These are phyloP conservation scores for Crotalus helleri DNA, from an alignment of 2,113 vertebrate genomes.

Conservation along the genomic window DNA sequence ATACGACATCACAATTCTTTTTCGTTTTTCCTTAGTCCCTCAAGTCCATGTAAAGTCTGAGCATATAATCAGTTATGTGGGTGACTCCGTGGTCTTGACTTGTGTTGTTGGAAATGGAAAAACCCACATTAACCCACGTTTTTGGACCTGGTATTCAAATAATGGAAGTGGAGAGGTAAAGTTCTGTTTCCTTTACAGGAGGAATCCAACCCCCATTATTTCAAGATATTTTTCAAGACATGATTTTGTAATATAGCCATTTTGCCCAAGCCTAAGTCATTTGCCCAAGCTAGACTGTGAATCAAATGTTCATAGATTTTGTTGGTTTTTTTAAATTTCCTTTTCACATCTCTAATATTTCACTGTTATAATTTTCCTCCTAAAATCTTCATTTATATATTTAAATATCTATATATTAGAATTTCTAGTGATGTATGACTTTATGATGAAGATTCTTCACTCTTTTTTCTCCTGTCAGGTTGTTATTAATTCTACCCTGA, in stretches of 20 bases:
- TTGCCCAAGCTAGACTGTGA: not conserved
- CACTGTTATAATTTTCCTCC: not conserved
- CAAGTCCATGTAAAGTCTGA: constrained; percentile 59
- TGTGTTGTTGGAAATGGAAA: constrained; percentile 48
- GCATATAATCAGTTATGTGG: constrained; percentile 57
- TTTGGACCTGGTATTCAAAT: constrained; percentile 68
- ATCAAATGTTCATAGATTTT: not conserved
- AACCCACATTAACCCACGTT: constrained; percentile 13
- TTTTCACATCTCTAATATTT: not conserved
- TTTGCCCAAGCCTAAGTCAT: not conserved
- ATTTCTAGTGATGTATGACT: not conserved
- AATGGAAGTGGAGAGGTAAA: constrained; percentile 70
- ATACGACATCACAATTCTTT: not conserved
- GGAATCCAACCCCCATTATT: not conserved
- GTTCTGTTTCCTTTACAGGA: not conserved
- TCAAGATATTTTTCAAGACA: not conserved
- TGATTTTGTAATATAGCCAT: not conserved
- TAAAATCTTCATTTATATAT: not conserved
- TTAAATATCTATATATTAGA: not conserved
- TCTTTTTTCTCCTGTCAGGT: constrained; percentile 50
- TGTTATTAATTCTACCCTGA: constrained; percentile 40
- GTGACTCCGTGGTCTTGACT: constrained; percentile 59
- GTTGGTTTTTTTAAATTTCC: not conserved
- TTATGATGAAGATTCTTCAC: not conserved
- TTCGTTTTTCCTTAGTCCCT: constrained; percentile 60